Conservation (phyloP, 2,797 vertebrate species). For the Chelidonichthys spinosus region DNA sequence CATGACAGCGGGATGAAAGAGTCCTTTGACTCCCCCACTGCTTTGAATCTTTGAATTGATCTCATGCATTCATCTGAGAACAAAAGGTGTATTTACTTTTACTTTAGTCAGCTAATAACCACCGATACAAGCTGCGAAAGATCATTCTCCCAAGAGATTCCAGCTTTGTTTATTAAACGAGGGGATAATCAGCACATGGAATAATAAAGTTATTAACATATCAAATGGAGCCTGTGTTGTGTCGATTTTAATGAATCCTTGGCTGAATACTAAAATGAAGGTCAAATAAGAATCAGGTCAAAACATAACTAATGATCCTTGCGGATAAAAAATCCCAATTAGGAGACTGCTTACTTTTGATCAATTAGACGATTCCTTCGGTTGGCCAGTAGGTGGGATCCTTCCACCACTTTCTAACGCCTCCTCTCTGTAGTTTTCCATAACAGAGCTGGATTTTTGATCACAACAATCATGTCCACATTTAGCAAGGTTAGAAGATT, state of each 20-base stretch:
- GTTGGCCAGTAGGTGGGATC: slow-evolving; percentile 67
- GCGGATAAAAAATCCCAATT: slow-evolving; percentile 35
- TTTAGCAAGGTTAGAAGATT: slow-evolving; percentile 11
- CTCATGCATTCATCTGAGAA: slow-evolving; percentile 20
- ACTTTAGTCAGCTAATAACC: slow-evolving; percentile 20
- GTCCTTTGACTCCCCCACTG: slow-evolving; percentile 53
- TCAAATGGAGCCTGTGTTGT: slow-evolving; percentile 29
- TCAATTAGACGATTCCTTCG: background rate
- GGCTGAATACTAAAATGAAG: slow-evolving; percentile 50
- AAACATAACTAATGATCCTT: slow-evolving; percentile 41
- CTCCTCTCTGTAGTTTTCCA: slow-evolving; percentile 45
- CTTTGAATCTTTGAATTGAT: slow-evolving; percentile 61
- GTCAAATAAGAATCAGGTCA: slow-evolving; percentile 48
- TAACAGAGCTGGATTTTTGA: background rate
- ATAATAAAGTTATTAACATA: slow-evolving; percentile 56
- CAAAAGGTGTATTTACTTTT: slow-evolving; percentile 36
- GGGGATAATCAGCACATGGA: background rate
- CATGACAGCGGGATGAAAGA: slow-evolving; percentile 60
- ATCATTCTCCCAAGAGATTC: slow-evolving; percentile 14
- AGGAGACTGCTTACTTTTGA: slow-evolving; percentile 5
- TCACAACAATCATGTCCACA: slow-evolving; percentile 3
- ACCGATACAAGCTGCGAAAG: slow-evolving; percentile 7
- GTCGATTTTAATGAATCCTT: slow-evolving; percentile 50
- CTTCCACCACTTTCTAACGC: slow-evolving; percentile 41
- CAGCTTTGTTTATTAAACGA: slow-evolving; percentile 22